phyloP scores from a whole-genome alignment of 2,113 vertebrate genomes.

The Podarcis cretensis region DNA sequence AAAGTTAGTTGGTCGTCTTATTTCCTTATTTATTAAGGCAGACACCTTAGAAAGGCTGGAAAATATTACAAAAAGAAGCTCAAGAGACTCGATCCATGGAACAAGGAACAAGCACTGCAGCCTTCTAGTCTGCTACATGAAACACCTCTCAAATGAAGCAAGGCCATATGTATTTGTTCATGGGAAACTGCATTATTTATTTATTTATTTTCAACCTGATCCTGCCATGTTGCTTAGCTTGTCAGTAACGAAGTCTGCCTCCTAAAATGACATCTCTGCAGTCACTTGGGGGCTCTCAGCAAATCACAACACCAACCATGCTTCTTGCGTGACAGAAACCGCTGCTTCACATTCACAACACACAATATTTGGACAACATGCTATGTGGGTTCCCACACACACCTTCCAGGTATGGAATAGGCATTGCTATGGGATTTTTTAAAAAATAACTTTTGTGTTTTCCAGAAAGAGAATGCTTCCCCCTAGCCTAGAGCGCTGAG shows the following conservation, averaged over 20 bases:
- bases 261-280: not conserved
- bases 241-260: not conserved
- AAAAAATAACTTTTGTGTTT: not conserved
- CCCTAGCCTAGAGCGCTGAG: not conserved
- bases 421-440: not conserved
- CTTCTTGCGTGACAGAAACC: no score
- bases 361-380: not conserved
- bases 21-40: conserved; percentile 69
- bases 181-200: conserved; percentile 27
- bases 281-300: not conserved
- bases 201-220: conserved; percentile 36
- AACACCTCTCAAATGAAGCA: conserved; percentile 50
- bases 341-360: not conserved
- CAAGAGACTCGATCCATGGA: conserved; percentile 55
- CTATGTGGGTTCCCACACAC: not conserved
- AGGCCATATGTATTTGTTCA: not conserved
- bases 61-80: conserved; percentile 71
- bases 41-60: conserved; percentile 71
- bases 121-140: conserved; percentile 34
- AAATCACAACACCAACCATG: no score
- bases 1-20: conserved; percentile 63
- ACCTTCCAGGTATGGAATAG: not conserved
- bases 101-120: conserved; percentile 68
- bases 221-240: not conserved
- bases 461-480: not conserved